Percentiles rank a stretch among this genome's conserved stretches.
Conservation (phyloP, 1,140 invertebrate species). For the Megathymus violae region DNA sequence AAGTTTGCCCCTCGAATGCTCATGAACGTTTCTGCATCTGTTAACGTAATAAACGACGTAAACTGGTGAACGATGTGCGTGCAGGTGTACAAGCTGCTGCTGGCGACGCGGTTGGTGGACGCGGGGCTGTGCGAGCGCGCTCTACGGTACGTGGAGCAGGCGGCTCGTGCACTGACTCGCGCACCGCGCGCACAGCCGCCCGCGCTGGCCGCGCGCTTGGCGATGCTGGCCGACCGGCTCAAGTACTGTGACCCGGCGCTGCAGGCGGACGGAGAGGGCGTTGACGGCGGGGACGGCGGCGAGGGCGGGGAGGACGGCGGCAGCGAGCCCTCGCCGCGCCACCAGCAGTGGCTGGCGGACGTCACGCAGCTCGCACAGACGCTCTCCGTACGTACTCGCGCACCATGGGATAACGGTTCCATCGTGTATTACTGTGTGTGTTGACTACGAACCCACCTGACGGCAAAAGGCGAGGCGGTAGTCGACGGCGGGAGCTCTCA, state of each 20-base stretch:
- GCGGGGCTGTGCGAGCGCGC: constrained; percentile 91
- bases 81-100: constrained; percentile 89
- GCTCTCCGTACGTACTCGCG: no score
- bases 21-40: no score
- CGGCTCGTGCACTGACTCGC: constrained; percentile 87
- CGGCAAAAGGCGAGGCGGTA: no score
- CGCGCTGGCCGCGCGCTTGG: constrained; percentile 87
- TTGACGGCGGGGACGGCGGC: constrained; percentile 32
- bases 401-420: no score
- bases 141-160: constrained; percentile 92
- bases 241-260: constrained; percentile 91
- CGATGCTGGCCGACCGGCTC: constrained; percentile 86
- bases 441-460: no score
- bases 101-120: constrained; percentile 91
- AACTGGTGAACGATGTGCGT: constrained; percentile 3
- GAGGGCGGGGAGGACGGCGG: no score
- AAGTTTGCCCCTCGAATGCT: no score
- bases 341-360: no score
- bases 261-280: constrained; percentile 57
- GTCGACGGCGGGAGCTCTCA: no score
- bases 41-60: not conserved
- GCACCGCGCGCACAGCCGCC: constrained; percentile 84
- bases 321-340: no score
- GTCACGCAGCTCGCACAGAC: no score
- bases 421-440: no score